Evolutionary conservation across 2,888 invertebrate genomes (phyloP).

Genomic region (Apoda limacodes): DNA sequence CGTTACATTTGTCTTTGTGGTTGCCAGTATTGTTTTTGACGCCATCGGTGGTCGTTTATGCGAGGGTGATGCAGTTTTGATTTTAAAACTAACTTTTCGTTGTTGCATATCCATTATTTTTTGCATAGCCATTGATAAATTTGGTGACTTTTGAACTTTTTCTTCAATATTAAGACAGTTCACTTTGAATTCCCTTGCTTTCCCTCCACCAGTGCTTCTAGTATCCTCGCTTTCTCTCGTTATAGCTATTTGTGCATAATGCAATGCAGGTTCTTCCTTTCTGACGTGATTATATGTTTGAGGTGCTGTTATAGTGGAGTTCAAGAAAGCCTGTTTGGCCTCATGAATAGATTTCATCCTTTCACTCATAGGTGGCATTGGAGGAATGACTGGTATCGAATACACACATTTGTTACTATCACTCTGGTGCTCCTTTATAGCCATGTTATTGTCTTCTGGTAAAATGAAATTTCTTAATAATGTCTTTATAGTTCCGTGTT

Average conservation of each 20-base stretch:
- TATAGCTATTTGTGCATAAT: constrained; percentile 57
- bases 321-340: constrained; percentile 52
- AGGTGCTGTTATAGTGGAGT: constrained; percentile 37
- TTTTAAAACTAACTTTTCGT: constrained; percentile 73
- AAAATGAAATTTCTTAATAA: constrained; percentile 51
- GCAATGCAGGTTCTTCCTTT: constrained; percentile 33
- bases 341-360: constrained; percentile 47
- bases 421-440: constrained; percentile 52
- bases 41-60: constrained; percentile 51
- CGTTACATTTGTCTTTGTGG: constrained; percentile 72
- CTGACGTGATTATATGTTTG: constrained; percentile 20
- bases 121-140: constrained; percentile 30
- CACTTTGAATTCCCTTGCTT: too few relatives aligned
- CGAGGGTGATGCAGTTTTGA: constrained; percentile 59
- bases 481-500: constrained; percentile 50
- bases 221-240: constrained; percentile 53
- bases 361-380: constrained; percentile 32
- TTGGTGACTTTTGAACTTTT: constrained; percentile 28
- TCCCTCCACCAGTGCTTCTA: constrained; percentile 59
- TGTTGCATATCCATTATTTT: constrained; percentile 47
- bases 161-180: too few relatives aligned
- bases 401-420: constrained; percentile 45
- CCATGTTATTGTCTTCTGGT: constrained; percentile 49
- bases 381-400: constrained; percentile 44
- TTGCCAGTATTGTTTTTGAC: constrained; percentile 58